Evolutionary conservation across 2,113 vertebrate genomes (phyloP).

Genomic region (Bothrops jararaca): DNA sequence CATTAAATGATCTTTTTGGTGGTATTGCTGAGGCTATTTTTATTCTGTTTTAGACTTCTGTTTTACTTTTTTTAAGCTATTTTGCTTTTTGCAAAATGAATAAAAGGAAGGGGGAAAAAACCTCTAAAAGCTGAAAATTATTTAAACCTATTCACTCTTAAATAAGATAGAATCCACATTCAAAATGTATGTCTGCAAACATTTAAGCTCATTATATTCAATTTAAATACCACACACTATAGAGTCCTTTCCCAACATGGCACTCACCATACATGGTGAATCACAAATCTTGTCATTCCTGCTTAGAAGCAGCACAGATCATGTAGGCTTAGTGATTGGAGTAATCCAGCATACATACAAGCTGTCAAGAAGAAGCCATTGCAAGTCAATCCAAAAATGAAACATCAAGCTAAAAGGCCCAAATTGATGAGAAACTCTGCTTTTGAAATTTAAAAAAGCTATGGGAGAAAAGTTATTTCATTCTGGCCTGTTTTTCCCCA

Average conservation of each 20-base stretch:
- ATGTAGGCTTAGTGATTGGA: background rate
- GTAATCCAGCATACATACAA: background rate
- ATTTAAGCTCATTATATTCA: background rate
- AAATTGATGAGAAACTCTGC: background rate
- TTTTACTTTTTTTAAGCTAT: background rate
- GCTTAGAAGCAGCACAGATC: background rate
- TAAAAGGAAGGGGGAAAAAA: background rate
- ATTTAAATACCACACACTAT: background rate
- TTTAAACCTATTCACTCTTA: background rate
- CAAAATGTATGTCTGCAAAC: background rate
- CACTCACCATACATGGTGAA: background rate
- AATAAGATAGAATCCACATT: background rate
- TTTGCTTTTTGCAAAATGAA: background rate
- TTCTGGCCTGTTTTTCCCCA: background rate
- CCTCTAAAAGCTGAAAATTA: background rate
- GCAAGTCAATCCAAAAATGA: background rate
- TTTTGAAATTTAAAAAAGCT: background rate
- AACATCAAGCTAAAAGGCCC: background rate
- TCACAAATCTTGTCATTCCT: background rate
- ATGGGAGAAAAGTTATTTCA: background rate
- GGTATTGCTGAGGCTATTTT: background rate
- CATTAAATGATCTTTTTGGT: background rate
- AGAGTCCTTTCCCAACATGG: background rate
- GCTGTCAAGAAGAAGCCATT: background rate
- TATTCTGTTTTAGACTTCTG: background rate